phyloP scores from a whole-genome alignment of 2,113 vertebrate species.

The Brachirus orientalis region DNA sequence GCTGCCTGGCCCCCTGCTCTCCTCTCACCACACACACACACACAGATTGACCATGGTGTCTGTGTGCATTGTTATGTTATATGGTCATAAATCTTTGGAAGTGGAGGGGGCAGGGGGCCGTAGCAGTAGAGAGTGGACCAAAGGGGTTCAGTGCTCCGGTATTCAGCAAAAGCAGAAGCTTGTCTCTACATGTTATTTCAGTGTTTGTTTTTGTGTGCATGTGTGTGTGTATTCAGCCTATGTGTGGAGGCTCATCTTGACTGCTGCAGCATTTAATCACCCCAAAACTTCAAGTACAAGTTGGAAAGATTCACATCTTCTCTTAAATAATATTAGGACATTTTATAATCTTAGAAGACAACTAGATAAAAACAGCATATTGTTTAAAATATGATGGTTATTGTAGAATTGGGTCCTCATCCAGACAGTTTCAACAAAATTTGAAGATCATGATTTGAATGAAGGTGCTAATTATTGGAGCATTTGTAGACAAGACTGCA shows the following conservation, averaged over 20 bases:
- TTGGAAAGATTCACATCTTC: neutral
- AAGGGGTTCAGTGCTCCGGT: conserved; percentile 49
- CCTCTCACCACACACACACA: conserved; percentile 45
- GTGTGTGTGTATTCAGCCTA: neutral
- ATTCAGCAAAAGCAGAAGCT: conserved; percentile 31
- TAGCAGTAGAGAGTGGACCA: conserved; percentile 55
- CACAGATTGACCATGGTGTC: conserved; percentile 70
- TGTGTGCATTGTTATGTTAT: conserved; percentile 80
- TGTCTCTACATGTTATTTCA: conserved; percentile 39
- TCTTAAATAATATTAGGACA: neutral
- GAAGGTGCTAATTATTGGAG: conserved; percentile 38
- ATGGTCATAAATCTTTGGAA: conserved; percentile 79
- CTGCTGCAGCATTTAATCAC: neutral
- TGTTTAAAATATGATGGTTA: neutral
- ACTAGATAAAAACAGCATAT: neutral
- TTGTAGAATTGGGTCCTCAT: neutral
- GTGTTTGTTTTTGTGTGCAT: conserved; percentile 32
- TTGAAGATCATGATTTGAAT: conserved; percentile 29
- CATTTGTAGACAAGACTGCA: conserved; percentile 9
- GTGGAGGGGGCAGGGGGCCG: conserved; percentile 57
- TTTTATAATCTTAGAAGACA: neutral
- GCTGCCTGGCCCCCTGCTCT: conserved; percentile 67
- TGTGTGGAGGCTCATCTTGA: neutral
- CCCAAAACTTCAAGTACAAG: neutral
- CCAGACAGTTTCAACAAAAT: conserved; percentile 17